Evolutionary conservation across 2,113 vertebrate species (phyloP).

Genomic region (Aspiorhynchus laticeps): DNA sequence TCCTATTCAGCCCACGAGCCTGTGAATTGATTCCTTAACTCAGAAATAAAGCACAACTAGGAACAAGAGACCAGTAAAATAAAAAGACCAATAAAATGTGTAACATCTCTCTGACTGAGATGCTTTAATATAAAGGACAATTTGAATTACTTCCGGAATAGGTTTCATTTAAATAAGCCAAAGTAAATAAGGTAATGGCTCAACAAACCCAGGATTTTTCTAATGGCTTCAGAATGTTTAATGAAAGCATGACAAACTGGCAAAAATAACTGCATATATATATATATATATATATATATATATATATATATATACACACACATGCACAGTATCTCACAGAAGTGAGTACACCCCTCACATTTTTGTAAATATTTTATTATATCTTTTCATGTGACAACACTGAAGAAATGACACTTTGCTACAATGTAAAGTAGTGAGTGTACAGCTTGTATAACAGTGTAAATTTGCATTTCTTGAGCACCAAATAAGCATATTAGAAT

Average conservation of each 20-base stretch:
- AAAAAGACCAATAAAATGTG: neutral
- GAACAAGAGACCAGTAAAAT: constrained; percentile 43
- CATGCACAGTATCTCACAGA: too few species aligned
- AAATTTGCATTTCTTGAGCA: too few species aligned
- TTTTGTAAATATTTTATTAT: too few species aligned
- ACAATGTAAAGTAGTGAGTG: too few species aligned
- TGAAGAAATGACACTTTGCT: too few species aligned
- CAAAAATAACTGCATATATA: too few species aligned
- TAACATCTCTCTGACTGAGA: constrained; percentile 25
- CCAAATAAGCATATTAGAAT: neutral
- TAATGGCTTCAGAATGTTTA: neutral
- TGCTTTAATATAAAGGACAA: constrained; percentile 35
- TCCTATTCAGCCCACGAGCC: neutral
- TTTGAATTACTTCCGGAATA: neutral
- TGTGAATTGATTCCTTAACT: constrained; percentile 54
- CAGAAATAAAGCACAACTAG: constrained; percentile 47
- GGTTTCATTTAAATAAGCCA: constrained; percentile 26
- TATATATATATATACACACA: too few species aligned
- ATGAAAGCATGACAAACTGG: too few species aligned
- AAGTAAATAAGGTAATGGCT: constrained; percentile 11
- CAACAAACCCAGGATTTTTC: neutral
- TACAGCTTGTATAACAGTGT: too few species aligned
- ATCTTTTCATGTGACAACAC: too few species aligned
- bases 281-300: too few species aligned
- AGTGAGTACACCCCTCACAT: too few species aligned